Evolutionary conservation across 2,113 vertebrate species (phyloP), one percentile per base, ranked within the genome.

Genomic region (Cyanocitta stelleri): DNA sequence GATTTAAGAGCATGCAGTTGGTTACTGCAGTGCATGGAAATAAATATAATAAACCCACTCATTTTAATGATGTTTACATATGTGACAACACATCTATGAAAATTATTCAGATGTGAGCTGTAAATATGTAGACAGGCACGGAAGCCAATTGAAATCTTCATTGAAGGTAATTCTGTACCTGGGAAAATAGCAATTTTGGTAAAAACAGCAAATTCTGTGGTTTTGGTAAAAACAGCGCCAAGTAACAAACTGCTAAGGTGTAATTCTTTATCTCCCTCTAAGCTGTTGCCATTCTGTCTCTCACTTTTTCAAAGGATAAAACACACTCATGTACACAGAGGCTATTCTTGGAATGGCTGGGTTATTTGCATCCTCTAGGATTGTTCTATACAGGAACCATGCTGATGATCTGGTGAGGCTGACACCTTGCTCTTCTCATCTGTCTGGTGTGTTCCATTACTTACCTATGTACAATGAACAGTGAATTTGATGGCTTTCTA

Each of bases 21-120:
- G 49, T 79, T 76, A 79, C 12, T 72, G 39, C 23, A 81, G 51
- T 62, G 17, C 14, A 63, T 4, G 3, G 37, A 92, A 54, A 13
- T 83, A 93, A 76, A 59, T 64, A 46, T 43, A 67, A 93, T 46
- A 94, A 93, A 64, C 12, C 7, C 62, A 56, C 39, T 85, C 19
- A 51, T 87, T 95, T 92, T 80, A 94, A 93, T 75, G 71, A 62
- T 85, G 48, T 89, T 97, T 95, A 74, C 39, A 37, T n/a, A 37
- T 85, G 24, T 83, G 86, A 93, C 63, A 92, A 52, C 13, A 48
- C 15, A 89, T 64, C 59, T 87, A 27, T 62, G 63, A 83, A 93
- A 83, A 83, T 82, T 71, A 75, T 87, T 93, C 44, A 73, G 46
- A 62, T 77, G 29, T 73, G 59, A 91, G 68, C 27, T 90, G 24